Evolutionary conservation across 2,797 vertebrate species (phyloP), one percentile per base, ranked within the genome.

Genomic region (Benthosema pterotum): DNA sequence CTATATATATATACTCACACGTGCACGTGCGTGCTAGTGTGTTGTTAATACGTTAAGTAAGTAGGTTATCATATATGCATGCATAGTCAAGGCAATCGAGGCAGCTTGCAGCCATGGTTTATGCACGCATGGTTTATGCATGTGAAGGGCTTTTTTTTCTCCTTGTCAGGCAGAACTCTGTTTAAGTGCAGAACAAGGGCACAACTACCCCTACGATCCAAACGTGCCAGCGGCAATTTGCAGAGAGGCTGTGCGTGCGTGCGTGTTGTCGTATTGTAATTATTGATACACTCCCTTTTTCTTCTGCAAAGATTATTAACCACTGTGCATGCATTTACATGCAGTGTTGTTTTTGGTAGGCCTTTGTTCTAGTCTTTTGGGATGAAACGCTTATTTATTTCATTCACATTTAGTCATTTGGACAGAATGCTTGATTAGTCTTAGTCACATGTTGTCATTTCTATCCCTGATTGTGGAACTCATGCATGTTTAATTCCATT

Each of bases 211-310:
- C n/a, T 28, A 43, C 57, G 57, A 62, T 75, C 49, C 57, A 48
- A 52, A 52, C 65, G 57, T 55, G 72, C 43, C 16, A 14, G 16
- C 22, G 53, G 72, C 57, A 57, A 50, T 65, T 42, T 52, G 63
- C 11, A 49, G 47, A 18, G 32, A 13, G 67, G 56, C 60, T 48
- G 57, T 65, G 63, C 47, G 9, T 52, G 56, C 71, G 47, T 54
- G 47, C 52, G 65, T 66, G 59, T 16, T 69, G 56, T 71, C 43
- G 42, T 62, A 9, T 59, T 69, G 63, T 76, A 79, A 80, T 75
- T 77, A 79, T 70, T 72, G 49, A 60, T 69, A 32, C 52, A 57
- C 49, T 16, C 13, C 47, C 42, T 57, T 66, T 74, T 8, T 38
- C 19, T 65, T 45, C 52, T 68, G 50, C 58, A 53, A 16, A 50